Base-by-base conservation (phyloP, 2,888 invertebrate genomes). In the Eristalinus sepulchralis region DNA sequence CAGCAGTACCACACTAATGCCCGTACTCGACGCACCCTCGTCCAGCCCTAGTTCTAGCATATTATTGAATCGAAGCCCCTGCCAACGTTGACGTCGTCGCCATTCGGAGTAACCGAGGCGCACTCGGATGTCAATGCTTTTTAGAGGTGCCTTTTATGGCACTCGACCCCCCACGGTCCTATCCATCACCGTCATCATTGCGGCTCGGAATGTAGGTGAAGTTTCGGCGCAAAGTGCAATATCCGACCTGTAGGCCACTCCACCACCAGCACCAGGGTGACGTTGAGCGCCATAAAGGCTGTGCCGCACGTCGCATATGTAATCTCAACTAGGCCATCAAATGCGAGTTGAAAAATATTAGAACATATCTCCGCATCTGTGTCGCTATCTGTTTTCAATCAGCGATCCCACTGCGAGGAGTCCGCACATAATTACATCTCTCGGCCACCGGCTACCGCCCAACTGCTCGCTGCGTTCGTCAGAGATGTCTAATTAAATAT, bases 241-340 rank as follows among this genome's bases (percentile, higher is more conserved):
- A 80, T 80, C 59, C 60, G 79, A 39, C 70, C 79, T 63, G 36
- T 53, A 63, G 39, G 57, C 13, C 17, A 79, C 59, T 53, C 33
- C 27, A 34, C 55, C 53, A 10, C 20, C 34, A n/a, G 17, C 17
- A 17, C 47, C 17, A 53, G 59, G 59, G 64, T 63, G 34, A 34
- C 10, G 27, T 62, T 36, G 24, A 24, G 22, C n/a, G n/a, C n/a
- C 47, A 73, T 71, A 78, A 76, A 75, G 67, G 66, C 75, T 10
- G 47, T 24, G 64, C 60, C 64, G 66, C 64, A 24, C 11, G 39
- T 2, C 39, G n/a, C 39, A 55, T 76, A 72, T 33, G 53, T 72
- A 76, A 81, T 81, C 77, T 60, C 39, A 85, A 78, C 77, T 81
- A 73, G 82, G 85, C 68, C 85, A 85, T 76, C 70, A 22, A 6